These are phyloP conservation scores for Lepisosteus oculatus DNA, from an alignment of 2,113 vertebrate genomes.

Conservation along the genomic window DNA sequence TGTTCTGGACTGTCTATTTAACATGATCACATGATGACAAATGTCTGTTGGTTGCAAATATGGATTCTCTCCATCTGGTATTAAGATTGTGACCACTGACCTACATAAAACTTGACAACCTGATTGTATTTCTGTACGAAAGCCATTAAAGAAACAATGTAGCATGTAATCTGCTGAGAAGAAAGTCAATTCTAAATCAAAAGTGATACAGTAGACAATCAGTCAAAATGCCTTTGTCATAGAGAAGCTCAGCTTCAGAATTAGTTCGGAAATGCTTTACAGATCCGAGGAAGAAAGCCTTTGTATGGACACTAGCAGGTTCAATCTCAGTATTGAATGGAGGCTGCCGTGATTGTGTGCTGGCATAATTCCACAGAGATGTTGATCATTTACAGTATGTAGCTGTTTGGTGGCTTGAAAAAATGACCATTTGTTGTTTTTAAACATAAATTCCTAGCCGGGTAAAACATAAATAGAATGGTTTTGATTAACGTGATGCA, in stretches of 20 bases:
- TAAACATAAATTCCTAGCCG: too few species aligned
- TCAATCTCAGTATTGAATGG: too few species aligned
- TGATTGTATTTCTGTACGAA: constrained; percentile 26
- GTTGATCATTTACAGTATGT: too few species aligned
- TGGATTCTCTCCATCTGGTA: background rate
- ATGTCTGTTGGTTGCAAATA: background rate
- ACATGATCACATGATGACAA: background rate
- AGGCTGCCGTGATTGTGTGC: too few species aligned
- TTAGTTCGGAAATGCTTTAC: constrained; percentile 25
- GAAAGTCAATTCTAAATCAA: constrained; percentile 25
- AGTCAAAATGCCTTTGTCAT: constrained; percentile 23
- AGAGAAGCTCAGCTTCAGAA: constrained; percentile 12
- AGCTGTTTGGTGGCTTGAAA: too few species aligned
- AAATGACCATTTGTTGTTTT: too few species aligned
- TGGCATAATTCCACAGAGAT: too few species aligned
- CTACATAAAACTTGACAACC: constrained; percentile 24
- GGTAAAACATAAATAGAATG: too few species aligned
- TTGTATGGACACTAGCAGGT: too few species aligned
- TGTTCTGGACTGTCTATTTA: too few species aligned
- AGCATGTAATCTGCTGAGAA: constrained; percentile 27
- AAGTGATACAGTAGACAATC: constrained; percentile 11
- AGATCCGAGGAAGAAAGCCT: background rate
- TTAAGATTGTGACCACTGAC: constrained; percentile 13
- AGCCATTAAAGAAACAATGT: constrained; percentile 21
- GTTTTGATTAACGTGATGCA: too few species aligned